Evolutionary conservation across 2,888 invertebrate species (phyloP), one percentile per base, ranked within the genome.

Genomic region (Pherbina coryleti): DNA sequence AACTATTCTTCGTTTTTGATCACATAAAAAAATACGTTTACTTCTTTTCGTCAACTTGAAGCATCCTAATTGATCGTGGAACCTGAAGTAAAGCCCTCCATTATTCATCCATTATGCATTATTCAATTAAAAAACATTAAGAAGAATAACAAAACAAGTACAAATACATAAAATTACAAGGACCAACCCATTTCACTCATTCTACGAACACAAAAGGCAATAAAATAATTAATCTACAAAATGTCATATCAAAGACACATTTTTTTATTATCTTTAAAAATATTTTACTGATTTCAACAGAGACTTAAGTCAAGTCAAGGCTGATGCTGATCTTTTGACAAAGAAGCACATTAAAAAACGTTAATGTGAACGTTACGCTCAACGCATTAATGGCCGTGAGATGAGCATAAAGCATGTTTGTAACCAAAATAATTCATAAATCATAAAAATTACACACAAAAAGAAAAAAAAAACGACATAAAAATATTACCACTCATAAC

Each of bases 401-500:
- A 28, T 60, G 57, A 28, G 11, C 25, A 64, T 34, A 64, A 64
- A 51, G 51, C 69, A 14, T 66, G n/a, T 69, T 66, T 14, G 82
- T 83, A 86, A 86, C 86, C 84, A 86, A 87, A 87, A 81, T 85
- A 88, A 85, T 87, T 85, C 88, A 88, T 88, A 88, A 88, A 88
- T 88, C 89, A 87, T 87, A 87, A 87, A 53, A 64, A 19, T 25
- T 19, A 44, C 19, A 44, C 25, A 34, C 14, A n/a, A 17, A 3
- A 34, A n/a, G 34, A 34, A n/a, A 64, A 34, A 64, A 86, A 85
- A 86, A 84, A 75, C 84, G 83, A 82, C 82, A 84, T 84, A 83
- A 83, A 84, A 85, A 84, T 64, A 64, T 28, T 3, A 5, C 34
- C 1, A 11, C 14, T 31, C 64, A 5, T 25, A 62, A 9, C 19